These are phyloP conservation scores for Tokudaia muenninki DNA, from an alignment of 2,797 vertebrate species.

Conservation along the genomic window DNA sequence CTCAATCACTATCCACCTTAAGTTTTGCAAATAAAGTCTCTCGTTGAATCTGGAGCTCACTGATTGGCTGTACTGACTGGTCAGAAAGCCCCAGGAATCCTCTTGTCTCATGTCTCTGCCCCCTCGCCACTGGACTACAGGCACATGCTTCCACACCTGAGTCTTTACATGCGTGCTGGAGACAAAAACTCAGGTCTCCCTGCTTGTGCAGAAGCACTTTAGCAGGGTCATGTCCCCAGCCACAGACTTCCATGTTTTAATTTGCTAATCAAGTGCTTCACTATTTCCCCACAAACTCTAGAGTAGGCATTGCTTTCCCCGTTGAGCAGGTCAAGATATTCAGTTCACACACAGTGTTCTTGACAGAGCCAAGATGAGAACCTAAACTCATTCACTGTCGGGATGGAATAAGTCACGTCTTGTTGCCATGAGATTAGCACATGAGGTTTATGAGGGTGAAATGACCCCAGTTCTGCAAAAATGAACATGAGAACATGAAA, in stretches of 20 bases:
- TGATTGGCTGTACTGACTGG: no score
- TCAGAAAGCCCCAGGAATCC: background rate
- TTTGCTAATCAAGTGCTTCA: background rate
- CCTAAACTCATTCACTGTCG: background rate
- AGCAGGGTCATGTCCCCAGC: background rate
- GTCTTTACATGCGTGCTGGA: background rate
- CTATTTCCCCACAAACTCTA: background rate
- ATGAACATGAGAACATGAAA: slow-evolving; percentile 20
- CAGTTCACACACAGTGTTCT: background rate
- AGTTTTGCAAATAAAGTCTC: background rate
- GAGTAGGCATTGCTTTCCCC: background rate
- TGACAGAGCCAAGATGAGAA: background rate
- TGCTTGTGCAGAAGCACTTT: background rate
- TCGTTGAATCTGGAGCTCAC: background rate
- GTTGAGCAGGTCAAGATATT: background rate
- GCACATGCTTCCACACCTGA: background rate
- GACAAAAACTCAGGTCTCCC: no score
- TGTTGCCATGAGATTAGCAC: background rate
- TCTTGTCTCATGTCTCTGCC: background rate
- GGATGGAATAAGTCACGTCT: background rate
- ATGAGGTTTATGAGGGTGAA: background rate
- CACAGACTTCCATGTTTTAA: background rate
- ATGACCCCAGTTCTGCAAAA: slow-evolving; percentile 18
- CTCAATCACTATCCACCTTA: background rate
- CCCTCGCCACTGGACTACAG: background rate